Base-by-base conservation (phyloP, 2,888 invertebrate genomes). In the Aethes cnicana region DNA sequence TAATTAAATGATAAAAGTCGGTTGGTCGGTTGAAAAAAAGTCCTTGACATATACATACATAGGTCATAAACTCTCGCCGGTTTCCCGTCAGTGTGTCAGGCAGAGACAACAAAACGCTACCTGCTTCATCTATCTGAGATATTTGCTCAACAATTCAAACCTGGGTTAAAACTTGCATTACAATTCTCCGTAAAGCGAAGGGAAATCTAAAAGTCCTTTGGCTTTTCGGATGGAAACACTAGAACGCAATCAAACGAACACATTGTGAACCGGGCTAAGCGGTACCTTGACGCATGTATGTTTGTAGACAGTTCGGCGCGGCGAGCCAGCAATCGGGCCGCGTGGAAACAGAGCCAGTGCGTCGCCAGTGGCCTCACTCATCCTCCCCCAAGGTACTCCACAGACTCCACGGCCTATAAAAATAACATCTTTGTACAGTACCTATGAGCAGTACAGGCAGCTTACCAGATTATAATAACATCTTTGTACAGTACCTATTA, bases 251-350 rank as follows among this genome's bases (percentile, higher is more conserved):
- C 52, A 52, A 52, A 17, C 16, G 39, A 52, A 46, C 52, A 52
- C 52, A 46, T 33, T 33, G 25, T 52, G 39, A 14, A 36, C 64
- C 61, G 53, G 64, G 69, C 74, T 78, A 80, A 80, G 82, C 84
- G 80, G 83, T 81, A 77, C 86, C 86, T 87, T 92, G 92, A 92
- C 92, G 92, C 92, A 92, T 92, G 92, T 92, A 91, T 92, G 91
- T 92, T 94, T 94, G 94, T 94, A 94, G 94, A 94, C 94, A 94
- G 94, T 94, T 94, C 94, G 94, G 92, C 94, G 94, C 94, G 94
- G 93, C 94, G 94, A 94, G 92, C 93, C 93, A 94, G 93, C 91
- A 87, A 78, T 80, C 93, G 94, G 92, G 93, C 94, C 92, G 94
- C 94, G 94, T 94, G 94, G 94, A 94, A 94, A 92, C 94, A 94